Evolutionary conservation across 2,113 vertebrate genomes (phyloP).

Genomic region (Puffinus mauretanicus): DNA sequence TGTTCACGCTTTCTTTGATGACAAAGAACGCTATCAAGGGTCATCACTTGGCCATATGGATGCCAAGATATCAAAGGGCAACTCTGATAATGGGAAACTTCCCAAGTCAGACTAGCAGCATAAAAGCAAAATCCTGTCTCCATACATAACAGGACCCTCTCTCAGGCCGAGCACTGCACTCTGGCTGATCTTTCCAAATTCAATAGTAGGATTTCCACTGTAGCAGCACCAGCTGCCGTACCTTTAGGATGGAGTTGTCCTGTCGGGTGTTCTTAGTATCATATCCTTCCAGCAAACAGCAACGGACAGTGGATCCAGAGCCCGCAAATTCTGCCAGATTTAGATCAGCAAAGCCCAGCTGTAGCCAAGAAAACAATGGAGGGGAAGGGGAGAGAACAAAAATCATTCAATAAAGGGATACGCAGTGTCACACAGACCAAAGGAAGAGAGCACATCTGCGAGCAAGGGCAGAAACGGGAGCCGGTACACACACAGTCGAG

Average conservation of each 20-base stretch:
- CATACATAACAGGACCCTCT: background rate
- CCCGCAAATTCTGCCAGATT: slow-evolving; percentile 98
- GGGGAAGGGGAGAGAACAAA: slow-evolving; percentile 1
- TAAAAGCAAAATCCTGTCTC: background rate
- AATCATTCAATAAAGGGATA: background rate
- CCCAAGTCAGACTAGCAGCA: background rate
- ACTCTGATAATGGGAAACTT: background rate
- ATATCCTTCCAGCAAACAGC: slow-evolving; percentile 96
- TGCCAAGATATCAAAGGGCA: background rate
- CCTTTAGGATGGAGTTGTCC: slow-evolving; percentile 99
- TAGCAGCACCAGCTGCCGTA: background rate
- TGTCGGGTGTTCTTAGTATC: slow-evolving; percentile 98
- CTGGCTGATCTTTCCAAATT: background rate
- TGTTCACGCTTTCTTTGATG: background rate
- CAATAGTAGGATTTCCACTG: background rate
- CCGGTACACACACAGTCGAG: background rate
- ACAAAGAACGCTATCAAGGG: background rate
- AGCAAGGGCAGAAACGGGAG: background rate
- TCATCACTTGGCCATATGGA: background rate
- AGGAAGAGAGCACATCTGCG: background rate
- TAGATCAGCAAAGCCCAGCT: slow-evolving; percentile 97
- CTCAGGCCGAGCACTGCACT: background rate
- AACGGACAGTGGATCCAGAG: slow-evolving; percentile 92
- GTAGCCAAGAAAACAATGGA: slow-evolving; percentile 29
- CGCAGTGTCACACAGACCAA: background rate